Percentiles rank a stretch among this genome's conserved stretches.
Conservation (phyloP, 2,797 vertebrate species). For the Falco peregrinus region DNA sequence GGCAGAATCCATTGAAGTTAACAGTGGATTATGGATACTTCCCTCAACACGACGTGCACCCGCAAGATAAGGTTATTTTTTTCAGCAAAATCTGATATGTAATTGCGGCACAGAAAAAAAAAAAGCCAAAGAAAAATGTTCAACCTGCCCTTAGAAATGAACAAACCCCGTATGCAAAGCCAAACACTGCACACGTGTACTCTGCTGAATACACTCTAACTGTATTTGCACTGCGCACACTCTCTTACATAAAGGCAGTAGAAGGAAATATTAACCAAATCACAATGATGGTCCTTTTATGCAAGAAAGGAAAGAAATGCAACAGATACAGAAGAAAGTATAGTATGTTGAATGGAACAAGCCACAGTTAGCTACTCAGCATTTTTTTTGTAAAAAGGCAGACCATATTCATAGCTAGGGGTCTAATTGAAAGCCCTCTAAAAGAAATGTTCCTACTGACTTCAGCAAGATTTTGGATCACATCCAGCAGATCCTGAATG, state of each 20-base stretch:
- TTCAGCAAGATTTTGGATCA: not conserved
- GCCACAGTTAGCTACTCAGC: not conserved
- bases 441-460: not conserved
- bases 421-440: not conserved
- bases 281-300: not conserved
- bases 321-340: not conserved
- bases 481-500: not conserved
- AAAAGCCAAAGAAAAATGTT: not conserved
- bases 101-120: not conserved
- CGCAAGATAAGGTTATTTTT: not conserved
- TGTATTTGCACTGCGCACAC: not conserved
- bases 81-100: not conserved
- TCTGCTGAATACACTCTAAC: not conserved
- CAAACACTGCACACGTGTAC: rapidly evolving
- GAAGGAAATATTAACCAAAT: not conserved
- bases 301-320: not conserved
- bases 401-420: not conserved
- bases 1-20: not conserved
- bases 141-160: not conserved
- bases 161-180: not conserved
- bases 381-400: not conserved
- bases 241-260: not conserved
- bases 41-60: rapidly evolving
- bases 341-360: not conserved
- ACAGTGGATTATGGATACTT: not conserved